phyloP scores from a whole-genome alignment of 1,140 invertebrate species.

The Calliphora vicina region DNA sequence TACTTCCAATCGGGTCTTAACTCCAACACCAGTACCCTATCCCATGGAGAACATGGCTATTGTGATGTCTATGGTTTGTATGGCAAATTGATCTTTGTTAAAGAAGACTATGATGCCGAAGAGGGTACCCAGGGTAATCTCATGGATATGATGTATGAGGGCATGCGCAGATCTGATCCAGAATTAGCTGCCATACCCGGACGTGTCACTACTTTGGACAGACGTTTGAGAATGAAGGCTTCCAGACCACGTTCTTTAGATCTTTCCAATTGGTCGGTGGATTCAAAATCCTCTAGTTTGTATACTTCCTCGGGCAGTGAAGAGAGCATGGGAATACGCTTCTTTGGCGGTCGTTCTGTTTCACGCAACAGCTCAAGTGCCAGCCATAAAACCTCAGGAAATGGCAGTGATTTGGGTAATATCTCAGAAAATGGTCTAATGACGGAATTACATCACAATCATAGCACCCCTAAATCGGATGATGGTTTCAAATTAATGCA shows the following conservation, averaged over 20 bases:
- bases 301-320: conserved; percentile 84
- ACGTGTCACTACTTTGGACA: conserved; percentile 80
- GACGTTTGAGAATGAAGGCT: conserved; percentile 80
- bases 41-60: conserved; percentile 70
- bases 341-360: conserved; percentile 66
- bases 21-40: conserved; percentile 68
- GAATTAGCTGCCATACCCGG: conserved; percentile 82
- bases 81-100: conserved; percentile 87
- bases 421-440: conserved; percentile 61
- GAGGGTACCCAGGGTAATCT: conserved; percentile 70
- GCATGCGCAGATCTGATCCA: conserved; percentile 79
- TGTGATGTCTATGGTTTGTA: conserved; percentile 91
- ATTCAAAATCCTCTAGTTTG: conserved; percentile 81
- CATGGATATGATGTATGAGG: conserved; percentile 76
- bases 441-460: conserved; percentile 56
- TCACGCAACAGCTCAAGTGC: conserved; percentile 77
- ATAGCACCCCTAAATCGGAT: conserved; percentile 46
- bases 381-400: conserved; percentile 68
- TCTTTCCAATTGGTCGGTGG: conserved; percentile 86
- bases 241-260: conserved; percentile 82
- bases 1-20: conserved; percentile 65
- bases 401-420: conserved; percentile 64
- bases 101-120: conserved; percentile 82
- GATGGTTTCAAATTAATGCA: conserved; percentile 43
- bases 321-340: conserved; percentile 76